Percentiles rank a stretch among this genome's conserved stretches.
Evolutionary conservation across 35 echinoderm and acorn worm genomes (phyloP).

Genomic region (Apostichopus japonicus): DNA sequence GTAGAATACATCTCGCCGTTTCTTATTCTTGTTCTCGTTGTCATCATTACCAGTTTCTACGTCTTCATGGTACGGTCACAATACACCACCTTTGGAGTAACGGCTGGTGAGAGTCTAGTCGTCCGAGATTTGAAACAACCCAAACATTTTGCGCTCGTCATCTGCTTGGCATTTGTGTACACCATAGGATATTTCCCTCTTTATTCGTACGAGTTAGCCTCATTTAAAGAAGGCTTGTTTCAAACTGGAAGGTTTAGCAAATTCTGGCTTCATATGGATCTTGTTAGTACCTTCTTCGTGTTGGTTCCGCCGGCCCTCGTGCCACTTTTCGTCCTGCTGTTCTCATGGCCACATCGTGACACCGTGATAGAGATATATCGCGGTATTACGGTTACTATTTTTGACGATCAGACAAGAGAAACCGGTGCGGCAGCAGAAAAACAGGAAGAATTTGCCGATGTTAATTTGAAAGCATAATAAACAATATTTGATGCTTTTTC

Average conservation of each 20-base stretch:
- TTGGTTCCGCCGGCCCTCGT: neutral
- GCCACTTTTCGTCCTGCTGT: slow-evolving; percentile 7
- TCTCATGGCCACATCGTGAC: slow-evolving; percentile 40
- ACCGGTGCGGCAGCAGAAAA: neutral
- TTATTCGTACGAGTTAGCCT: slow-evolving; percentile 32
- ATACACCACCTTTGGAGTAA: slow-evolving; percentile 45
- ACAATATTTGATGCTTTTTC: neutral
- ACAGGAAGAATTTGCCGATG: neutral
- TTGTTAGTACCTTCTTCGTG: slow-evolving; percentile 18
- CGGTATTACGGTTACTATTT: slow-evolving; percentile 17
- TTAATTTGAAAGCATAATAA: neutral
- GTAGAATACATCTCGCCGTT: slow-evolving; percentile 46
- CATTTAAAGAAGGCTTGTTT: neutral
- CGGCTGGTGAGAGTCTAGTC: slow-evolving; percentile 21
- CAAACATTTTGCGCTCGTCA: neutral
- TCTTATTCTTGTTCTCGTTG: neutral
- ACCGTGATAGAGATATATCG: neutral
- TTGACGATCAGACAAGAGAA: neutral
- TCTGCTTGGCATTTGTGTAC: neutral
- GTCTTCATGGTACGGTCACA: slow-evolving; percentile 28
- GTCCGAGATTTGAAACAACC: slow-evolving; percentile 16
- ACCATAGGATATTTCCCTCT: slow-evolving; percentile 35
- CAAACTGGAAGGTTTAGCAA: neutral
- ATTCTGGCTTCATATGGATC: slow-evolving; percentile 37
- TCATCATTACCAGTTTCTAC: slow-evolving; percentile 25